Percentiles rank a stretch among this genome's conserved stretches.
Evolutionary conservation across 2,797 vertebrate species (phyloP).

Genomic region (Pempheris klunzingeri): DNA sequence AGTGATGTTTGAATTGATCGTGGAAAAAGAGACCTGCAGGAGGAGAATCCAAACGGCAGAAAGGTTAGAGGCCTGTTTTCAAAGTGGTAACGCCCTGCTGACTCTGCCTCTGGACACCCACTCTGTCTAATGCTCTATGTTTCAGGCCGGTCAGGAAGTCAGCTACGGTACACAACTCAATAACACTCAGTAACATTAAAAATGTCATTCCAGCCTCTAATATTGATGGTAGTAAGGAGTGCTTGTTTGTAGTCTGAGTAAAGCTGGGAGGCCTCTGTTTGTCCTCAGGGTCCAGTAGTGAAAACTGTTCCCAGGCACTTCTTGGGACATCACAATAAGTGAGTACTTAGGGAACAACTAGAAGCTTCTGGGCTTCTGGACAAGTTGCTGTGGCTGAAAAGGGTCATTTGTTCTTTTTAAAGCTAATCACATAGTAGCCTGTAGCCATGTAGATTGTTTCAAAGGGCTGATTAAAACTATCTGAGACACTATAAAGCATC

Average conservation of each 20-base stretch:
- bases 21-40: not conserved
- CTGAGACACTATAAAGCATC: not conserved
- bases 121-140: not conserved
- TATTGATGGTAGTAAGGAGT: not conserved
- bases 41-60: not conserved
- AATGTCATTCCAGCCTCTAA: not conserved
- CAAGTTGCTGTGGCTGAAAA: not conserved
- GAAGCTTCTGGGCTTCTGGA: not conserved
- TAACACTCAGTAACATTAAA: not conserved
- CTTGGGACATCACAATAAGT: too few species aligned
- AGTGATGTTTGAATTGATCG: not conserved
- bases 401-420: not conserved
- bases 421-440: not conserved
- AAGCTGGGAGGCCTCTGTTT: not conserved
- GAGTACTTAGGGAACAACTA: too few species aligned
- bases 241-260: not conserved
- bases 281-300: not conserved
- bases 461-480: not conserved
- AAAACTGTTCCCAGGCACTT: not conserved
- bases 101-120: not conserved
- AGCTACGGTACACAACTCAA: not conserved
- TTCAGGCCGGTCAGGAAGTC: not conserved
- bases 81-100: not conserved
- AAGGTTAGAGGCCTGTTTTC: not conserved
- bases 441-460: too few species aligned